Evolutionary conservation across 1,140 invertebrate species (phyloP), one percentile per base, ranked within the genome.

Genomic region (Choristoneura fumiferana): DNA sequence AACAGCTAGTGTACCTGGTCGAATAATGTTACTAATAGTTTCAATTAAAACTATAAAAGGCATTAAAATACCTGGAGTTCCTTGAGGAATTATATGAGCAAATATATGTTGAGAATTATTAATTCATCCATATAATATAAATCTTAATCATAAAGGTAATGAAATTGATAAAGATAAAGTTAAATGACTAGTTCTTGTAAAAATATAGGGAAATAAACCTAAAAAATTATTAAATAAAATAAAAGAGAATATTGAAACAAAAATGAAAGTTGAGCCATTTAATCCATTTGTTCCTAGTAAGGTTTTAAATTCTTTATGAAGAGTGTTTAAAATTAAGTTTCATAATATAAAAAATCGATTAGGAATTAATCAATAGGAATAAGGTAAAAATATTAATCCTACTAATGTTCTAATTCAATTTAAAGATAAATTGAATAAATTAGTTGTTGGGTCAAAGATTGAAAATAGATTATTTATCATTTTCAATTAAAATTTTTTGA

Each of bases 161-260:
- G 91, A 84, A 66, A 93, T 63, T 1, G 81, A 64, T 79, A 93
- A 65, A 33, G 90, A 91, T 76, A 92, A 67, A 34, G 65, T 70
- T 89, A 93, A 63, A 80, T 94, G 92, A 15, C 91, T 92, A 62
- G 92, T 89, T 64, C 76, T 80, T 8, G 92, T 92, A 89, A 94
- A 94, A 90, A 94, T 92, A 89, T 93, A 94, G 2, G 92, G 91
- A 39, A 93, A 92, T 89, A 94, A 77, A 10, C 92, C 91, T 87
- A 93, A 68, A 73, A 92, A 91, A 90, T 93, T 93, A 89, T 91
- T 92, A 84, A 91, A 86, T 81, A 91, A 67, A 76, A 92, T 75
- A 80, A 92, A 82, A 59, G 80, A 73, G 84, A 92, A 91, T 86
- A 92, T 66, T 22, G 84, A 82, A 63, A 90, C 85, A 86, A 92